Evolutionary conservation across 2,113 vertebrate genomes (phyloP), one percentile per base, ranked within the genome.

Genomic region (Aphyosemion australe): DNA sequence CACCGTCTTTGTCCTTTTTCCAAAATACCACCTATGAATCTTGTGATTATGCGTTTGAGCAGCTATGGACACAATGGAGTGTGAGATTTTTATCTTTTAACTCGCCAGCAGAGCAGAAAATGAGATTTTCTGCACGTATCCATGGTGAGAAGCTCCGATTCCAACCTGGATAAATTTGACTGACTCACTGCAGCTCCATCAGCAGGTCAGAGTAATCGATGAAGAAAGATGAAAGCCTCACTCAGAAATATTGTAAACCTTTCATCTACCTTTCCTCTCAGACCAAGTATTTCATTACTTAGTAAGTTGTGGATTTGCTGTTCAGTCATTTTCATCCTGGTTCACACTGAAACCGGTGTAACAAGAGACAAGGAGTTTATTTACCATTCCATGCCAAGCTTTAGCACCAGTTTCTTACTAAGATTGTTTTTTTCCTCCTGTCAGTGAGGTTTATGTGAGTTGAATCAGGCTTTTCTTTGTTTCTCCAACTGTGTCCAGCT

Each of bases 151-250:
- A 78, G 60, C 46, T 12, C 59, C 50, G 46, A 72, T 47, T 20
- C 31, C 61, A 54, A 67, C 45, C 55, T 13, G 12, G 16, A 59
- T 49, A 2, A 31, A 14, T 12, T 11, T 39, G 63, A 74, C 52
- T 37, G 42, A 72, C 66, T 53, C 26, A 20, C 41, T 4, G 50
- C 50, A 9, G 73, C 75, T 74, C 59, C 65, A 60, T 74, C 84
- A 63, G 65, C 69, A 65, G 72, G 57, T 80, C 80, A 84, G 70
- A 78, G 63, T 70, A 87, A 85, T 86, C 78, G 67, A 72, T 86
- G 32, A 42, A 31, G 48, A 31, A 65, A 82, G 83, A 88, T 84
- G 57, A 82, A 85, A 73, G 78, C 47, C 20, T 15, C 52, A 55
- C 79, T 80, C 69, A 31, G 60, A 61, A 68, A 65, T 51, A 69